Evolutionary conservation across 2,797 vertebrate genomes (phyloP), one percentile per base, ranked within the genome.

Genomic region (Melanitta fusca): DNA sequence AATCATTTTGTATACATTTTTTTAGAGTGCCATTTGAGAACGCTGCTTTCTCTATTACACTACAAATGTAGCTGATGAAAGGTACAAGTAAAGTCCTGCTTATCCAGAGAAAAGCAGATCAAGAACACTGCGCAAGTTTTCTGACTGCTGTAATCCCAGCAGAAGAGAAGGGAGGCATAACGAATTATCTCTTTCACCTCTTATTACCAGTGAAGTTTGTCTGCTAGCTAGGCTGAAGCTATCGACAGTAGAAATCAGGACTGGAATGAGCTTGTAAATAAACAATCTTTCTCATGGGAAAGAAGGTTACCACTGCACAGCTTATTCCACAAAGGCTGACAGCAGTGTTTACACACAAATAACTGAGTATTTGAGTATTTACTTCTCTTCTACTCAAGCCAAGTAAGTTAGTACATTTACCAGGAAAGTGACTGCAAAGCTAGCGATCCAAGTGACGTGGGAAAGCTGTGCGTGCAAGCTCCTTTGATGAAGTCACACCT

Each of bases 401-500:
- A 85, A 83, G 41, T 19, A 94, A 65, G 19, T 13, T 36, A 38
- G n/a, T 79, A 34, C 27, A 83, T 71, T 25, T 80, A 56, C n/a
- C 47, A 56, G 24, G 61, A 39, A 12, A 32, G 78, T 18, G 39
- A 49, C 27, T 36, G 57, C 74, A 85, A 81, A 91, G 47, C 74
- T 2, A 64, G 74, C 2, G 5, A 61, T 87, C 57, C 57, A 18
- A 71, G 60, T 45, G 68, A 70, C 41, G 58, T 17, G 78, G 78
- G 94, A 88, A 80, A 90, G 92, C 68, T 92, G 94, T 1, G 0
- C 9, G 28, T 2, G 21, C 45, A 70, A 80, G 88, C 91, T 84
- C 36, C 90, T 94, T 32, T 73, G 83, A 86, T 84, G 91, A 96
- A 86, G 83, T 91, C 90, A 90, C 28, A 81, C 3, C 58, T 49